Evolutionary conservation across 2,113 vertebrate genomes (phyloP).

Genomic region (Cranoglanis bouderius): DNA sequence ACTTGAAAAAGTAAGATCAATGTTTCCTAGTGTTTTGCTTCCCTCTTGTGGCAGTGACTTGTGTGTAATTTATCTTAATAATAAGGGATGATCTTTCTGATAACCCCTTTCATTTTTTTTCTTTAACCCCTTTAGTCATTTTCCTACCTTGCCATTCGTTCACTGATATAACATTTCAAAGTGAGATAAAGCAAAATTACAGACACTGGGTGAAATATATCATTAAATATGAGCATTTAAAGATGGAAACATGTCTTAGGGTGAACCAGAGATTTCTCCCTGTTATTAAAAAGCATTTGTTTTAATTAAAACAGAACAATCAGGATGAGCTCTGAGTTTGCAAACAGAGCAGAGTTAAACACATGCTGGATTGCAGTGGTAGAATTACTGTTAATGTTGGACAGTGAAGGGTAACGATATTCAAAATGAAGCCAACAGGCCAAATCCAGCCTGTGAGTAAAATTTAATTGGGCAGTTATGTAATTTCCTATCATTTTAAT

Average conservation of each 20-base stretch:
- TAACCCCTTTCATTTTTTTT: not conserved
- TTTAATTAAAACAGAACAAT: not conserved
- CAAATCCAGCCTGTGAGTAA: not conserved
- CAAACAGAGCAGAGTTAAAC: not conserved
- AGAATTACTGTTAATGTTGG: not conserved
- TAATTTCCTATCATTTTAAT: not conserved
- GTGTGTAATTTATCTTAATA: not conserved
- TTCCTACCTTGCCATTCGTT: not conserved
- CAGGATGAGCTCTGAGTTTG: not conserved
- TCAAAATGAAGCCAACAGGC: not conserved
- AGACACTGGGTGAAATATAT: not conserved
- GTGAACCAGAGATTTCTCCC: slow-evolving; percentile 3
- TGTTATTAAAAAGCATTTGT: not conserved
- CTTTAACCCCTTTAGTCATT: not conserved
- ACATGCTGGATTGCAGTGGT: not conserved
- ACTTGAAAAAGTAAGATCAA: not conserved
- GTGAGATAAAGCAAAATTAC: not conserved
- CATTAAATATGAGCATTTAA: not conserved
- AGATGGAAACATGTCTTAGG: not conserved
- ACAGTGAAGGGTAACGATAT: not conserved
- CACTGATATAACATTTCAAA: not conserved
- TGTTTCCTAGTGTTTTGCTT: slow-evolving; percentile 10
- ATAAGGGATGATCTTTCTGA: not conserved
- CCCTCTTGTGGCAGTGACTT: slow-evolving; percentile 3
- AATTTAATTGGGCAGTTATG: not conserved